A percentile compares a stretch with the other conserved stretches of the same genome.
These are phyloP conservation scores for Branchinecta lindahli DNA, from an alignment of 1,140 invertebrate genomes.

Conservation along the genomic window DNA sequence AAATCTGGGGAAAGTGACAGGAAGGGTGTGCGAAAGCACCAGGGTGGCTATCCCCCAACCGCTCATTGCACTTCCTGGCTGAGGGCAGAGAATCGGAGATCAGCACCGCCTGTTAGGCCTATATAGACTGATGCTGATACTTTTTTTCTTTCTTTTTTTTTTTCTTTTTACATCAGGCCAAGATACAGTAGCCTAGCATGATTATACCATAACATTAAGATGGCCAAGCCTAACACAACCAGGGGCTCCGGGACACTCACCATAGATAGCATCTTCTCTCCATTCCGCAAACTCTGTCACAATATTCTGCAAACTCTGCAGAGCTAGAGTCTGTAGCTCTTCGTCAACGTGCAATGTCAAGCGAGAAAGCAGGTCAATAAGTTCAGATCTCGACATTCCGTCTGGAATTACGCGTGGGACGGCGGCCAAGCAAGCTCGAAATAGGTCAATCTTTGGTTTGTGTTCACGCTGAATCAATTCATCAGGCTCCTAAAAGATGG, in stretches of 20 bases:
- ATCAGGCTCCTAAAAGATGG: constrained; percentile 51
- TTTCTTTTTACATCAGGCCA: no score
- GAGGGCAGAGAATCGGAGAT: no score
- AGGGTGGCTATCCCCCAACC: no score
- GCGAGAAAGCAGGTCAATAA: constrained; percentile 78
- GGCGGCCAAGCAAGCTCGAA: constrained; percentile 93
- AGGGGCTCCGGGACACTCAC: constrained; percentile 22
- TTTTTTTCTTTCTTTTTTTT: no score
- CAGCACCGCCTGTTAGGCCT: no score
- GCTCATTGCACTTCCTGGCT: no score
- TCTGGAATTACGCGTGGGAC: constrained; percentile 94
- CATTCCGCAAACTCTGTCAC: constrained; percentile 92
- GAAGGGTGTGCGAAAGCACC: no score
- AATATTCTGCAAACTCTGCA: constrained; percentile 88
- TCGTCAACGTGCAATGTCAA: constrained; percentile 88
- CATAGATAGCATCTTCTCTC: constrained; percentile 83
- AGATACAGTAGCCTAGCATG: no score
- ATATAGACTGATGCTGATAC: no score
- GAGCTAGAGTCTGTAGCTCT: constrained; percentile 73
- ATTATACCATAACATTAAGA: no score
- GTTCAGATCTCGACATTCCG: constrained; percentile 79
- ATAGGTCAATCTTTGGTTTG: constrained; percentile 95
- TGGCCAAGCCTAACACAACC: no score
- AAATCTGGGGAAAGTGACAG: no score
- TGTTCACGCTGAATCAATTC: constrained; percentile 91